Percentiles rank a stretch among this genome's conserved stretches.
Conservation (phyloP, 2,797 vertebrate genomes). For the Esox masquinongy region DNA sequence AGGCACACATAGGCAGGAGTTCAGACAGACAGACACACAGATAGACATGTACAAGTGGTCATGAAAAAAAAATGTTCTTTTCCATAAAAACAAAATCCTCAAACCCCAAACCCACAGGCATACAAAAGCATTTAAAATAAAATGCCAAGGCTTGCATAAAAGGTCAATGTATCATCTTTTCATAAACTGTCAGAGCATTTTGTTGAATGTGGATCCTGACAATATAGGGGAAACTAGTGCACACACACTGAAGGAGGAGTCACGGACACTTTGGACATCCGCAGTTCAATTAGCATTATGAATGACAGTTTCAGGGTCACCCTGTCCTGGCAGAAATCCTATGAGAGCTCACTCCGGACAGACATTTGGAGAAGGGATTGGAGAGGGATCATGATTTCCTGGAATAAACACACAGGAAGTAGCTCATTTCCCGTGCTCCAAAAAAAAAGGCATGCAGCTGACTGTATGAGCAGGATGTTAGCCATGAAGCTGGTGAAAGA, state of each 20-base stretch:
- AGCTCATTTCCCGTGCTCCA: conserved; percentile 23
- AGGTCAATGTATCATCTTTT: too few relatives aligned
- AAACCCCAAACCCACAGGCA: not conserved
- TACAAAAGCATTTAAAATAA: too few relatives aligned
- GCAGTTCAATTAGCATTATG: not conserved
- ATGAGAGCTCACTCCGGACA: not conserved
- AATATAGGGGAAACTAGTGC: not conserved
- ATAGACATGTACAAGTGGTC: not conserved
- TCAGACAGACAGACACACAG: not conserved
- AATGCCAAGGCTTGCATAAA: too few relatives aligned
- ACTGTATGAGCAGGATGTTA: not conserved
- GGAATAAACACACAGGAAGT: conserved; percentile 30
- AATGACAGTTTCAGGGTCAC: conserved; percentile 5
- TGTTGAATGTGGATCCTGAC: too few relatives aligned
- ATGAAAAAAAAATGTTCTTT: too few relatives aligned
- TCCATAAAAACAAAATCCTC: too few relatives aligned
- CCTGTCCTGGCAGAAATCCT: not conserved
- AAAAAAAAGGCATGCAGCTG: conserved; percentile 30
- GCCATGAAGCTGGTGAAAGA: conserved; percentile 29
- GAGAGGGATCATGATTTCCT: conserved; percentile 17
- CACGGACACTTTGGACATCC: not conserved
- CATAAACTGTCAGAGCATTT: too few relatives aligned
- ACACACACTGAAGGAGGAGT: not conserved
- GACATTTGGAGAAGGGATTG: not conserved
- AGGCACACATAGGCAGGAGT: not conserved